Conservation (phyloP, 2,888 invertebrate genomes). For the Eupithecia subumbrata region DNA sequence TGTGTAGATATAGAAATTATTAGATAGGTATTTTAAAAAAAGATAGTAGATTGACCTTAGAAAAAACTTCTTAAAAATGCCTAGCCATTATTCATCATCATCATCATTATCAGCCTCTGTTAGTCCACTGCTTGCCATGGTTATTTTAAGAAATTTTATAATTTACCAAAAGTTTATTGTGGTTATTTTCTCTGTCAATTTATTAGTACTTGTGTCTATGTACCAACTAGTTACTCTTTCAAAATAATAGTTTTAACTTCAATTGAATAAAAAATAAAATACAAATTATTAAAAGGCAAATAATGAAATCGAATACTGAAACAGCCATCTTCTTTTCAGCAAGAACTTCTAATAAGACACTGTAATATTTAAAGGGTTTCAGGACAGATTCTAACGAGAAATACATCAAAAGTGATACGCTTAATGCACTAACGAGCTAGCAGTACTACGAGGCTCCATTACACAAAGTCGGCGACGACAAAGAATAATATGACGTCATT, state of each 20-base stretch:
- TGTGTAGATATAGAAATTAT: slow-evolving; percentile 58
- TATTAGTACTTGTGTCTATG: neutral
- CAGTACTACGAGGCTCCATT: slow-evolving; percentile 42
- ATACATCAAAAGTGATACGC: slow-evolving; percentile 34
- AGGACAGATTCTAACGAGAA: slow-evolving; percentile 27
- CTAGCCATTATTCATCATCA: no score
- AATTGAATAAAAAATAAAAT: no score
- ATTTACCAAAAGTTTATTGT: no score
- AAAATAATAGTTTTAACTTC: neutral
- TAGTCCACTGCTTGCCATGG: no score
- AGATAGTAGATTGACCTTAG: neutral
- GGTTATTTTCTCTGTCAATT: neutral
- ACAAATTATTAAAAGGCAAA: neutral
- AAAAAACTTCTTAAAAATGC: neutral
- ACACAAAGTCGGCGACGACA: slow-evolving; percentile 51
- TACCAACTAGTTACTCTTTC: neutral
- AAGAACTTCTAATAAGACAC: slow-evolving; percentile 5
- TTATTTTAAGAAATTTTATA: no score
- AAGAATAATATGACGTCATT: slow-evolving; percentile 67
- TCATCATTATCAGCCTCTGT: no score
- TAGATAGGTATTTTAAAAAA: slow-evolving; percentile 53
- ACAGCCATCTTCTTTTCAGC: neutral
- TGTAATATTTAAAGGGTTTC: slow-evolving; percentile 22
- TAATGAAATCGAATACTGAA: neutral
- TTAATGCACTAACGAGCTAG: slow-evolving; percentile 36